Percentiles rank a stretch among this genome's conserved stretches.
These are phyloP conservation scores for Vimba vimba DNA, from an alignment of 2,113 vertebrate genomes.

Conservation along the genomic window DNA sequence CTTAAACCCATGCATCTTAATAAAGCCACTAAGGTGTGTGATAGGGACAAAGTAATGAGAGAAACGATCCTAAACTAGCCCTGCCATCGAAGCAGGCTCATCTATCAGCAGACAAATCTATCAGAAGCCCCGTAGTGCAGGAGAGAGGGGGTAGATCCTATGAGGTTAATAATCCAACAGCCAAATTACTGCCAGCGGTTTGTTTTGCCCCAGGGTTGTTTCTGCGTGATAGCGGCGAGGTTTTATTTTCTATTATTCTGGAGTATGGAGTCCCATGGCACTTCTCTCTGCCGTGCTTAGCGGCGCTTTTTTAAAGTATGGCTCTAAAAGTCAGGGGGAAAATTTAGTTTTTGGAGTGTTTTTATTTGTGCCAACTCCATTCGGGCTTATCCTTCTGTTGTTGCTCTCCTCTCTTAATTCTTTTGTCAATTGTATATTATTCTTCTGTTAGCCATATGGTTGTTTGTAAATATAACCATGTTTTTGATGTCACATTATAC, in stretches of 20 bases:
- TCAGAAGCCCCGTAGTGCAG: neutral
- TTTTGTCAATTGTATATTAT: neutral
- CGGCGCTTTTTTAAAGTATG: neutral
- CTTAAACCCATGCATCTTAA: constrained; percentile 46
- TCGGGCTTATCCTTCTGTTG: constrained; percentile 4
- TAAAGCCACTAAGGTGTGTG: constrained; percentile 41
- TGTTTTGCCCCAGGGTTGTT: constrained; percentile 39
- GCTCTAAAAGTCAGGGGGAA: constrained; percentile 5
- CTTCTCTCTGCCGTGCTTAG: constrained; percentile 8
- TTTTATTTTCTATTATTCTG: constrained; percentile 39
- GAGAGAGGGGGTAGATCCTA: constrained; percentile 10
- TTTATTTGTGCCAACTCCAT: constrained; percentile 33
- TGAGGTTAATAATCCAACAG: constrained; percentile 43
- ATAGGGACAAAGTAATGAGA: constrained; percentile 27
- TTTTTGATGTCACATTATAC: neutral
- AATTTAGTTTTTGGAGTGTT: constrained; percentile 2
- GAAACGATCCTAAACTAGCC: neutral
- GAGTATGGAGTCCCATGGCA: constrained; percentile 26
- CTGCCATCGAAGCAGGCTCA: neutral
- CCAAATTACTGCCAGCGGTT: constrained; percentile 35
- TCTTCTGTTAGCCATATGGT: neutral
- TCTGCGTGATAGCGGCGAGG: neutral
- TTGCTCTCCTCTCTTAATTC: neutral
- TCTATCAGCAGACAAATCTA: constrained; percentile 33
- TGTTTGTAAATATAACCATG: neutral